Evolutionary conservation across 1,140 invertebrate genomes (phyloP).

Genomic region (Gryon sp.): DNA sequence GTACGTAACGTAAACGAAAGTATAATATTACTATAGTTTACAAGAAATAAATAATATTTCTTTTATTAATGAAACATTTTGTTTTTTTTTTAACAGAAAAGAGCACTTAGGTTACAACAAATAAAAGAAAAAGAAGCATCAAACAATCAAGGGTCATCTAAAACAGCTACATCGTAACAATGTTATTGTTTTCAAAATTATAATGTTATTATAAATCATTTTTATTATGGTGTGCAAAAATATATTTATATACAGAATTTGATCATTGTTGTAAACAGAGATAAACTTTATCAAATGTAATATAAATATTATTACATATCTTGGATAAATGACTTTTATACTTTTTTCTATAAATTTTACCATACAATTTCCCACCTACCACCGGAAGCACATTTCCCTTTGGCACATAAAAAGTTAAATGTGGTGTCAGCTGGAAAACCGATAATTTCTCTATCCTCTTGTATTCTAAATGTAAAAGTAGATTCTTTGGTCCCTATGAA

Average conservation of each 20-base stretch:
- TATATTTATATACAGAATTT: slow-evolving; percentile 26
- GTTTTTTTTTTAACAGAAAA: slow-evolving; percentile 68
- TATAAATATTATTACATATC: slow-evolving; percentile 13
- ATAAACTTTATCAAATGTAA: slow-evolving; percentile 15
- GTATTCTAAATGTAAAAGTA: slow-evolving; percentile 97
- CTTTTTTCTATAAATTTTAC: slow-evolving; percentile 37
- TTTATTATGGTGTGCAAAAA: slow-evolving; percentile 8
- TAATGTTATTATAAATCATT: slow-evolving; percentile 8
- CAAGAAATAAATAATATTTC: too few species aligned
- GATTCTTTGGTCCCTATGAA: slow-evolving; percentile 96
- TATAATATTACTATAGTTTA: neutral
- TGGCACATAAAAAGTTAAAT: slow-evolving; percentile 92
- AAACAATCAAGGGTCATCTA: slow-evolving; percentile 63
- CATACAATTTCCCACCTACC: slow-evolving; percentile 75
- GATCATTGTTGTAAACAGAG: neutral
- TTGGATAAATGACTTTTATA: neutral
- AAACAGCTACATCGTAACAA: neutral
- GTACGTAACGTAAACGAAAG: slow-evolving; percentile 58
- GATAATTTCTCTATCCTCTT: slow-evolving; percentile 97
- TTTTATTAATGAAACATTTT: neutral
- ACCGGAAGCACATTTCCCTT: slow-evolving; percentile 69
- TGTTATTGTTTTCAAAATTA: neutral
- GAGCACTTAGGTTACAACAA: slow-evolving; percentile 73
- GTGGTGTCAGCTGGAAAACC: slow-evolving; percentile 90
- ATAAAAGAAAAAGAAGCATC: slow-evolving; percentile 74